Base-by-base conservation (phyloP, 2,113 vertebrate species). In the Prunella fulvescens region DNA sequence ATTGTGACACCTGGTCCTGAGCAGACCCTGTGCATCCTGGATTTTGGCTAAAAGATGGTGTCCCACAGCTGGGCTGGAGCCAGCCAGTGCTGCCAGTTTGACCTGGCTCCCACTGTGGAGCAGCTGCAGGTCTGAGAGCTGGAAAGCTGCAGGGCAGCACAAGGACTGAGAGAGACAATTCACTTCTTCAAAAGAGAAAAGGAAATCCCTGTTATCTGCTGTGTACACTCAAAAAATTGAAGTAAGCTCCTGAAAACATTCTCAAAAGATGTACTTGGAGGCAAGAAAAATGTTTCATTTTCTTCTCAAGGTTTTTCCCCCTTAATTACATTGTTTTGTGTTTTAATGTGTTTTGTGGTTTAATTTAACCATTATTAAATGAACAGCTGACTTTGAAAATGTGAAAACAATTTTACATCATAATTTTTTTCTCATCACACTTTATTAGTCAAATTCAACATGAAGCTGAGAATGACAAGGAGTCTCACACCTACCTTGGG, bases 381-480 rank as follows among this genome's bases (percentile, higher is more conserved):
- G 44, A 85, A 87, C 65, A 90, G 15, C 53, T 82, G 79, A 93
- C 70, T 82, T 72, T 37, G 70, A 90, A 93, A 82, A 88, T 26
- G 69, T 56, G 48, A 95, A 91, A 90, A 88, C n/a, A 53, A 93
- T 77, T 91, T 79, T 72, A 69, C 50, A 79, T 65, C 22, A n/a
- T 87, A 6, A 29, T 56, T 85, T 86, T 78, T 78, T 95, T 85
- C 84, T 89, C 82, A 84, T 91, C 66, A 79, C 3, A 12, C 61
- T 79, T 85, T 89, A 81, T 95, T 91, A 94, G 81, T 28, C 62
- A 87, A 91, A 93, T 79, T 84, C 22, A 61, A 42, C 40, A 19
- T 40, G 70, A 94, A 96, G 79, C 66, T 76, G 78, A 82, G 90
- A 92, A 91, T 85, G 61, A 90, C 84, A 90, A 91, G 31, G 40